Conservation (phyloP, 2,797 vertebrate species). For the Brachymystax lenok region DNA sequence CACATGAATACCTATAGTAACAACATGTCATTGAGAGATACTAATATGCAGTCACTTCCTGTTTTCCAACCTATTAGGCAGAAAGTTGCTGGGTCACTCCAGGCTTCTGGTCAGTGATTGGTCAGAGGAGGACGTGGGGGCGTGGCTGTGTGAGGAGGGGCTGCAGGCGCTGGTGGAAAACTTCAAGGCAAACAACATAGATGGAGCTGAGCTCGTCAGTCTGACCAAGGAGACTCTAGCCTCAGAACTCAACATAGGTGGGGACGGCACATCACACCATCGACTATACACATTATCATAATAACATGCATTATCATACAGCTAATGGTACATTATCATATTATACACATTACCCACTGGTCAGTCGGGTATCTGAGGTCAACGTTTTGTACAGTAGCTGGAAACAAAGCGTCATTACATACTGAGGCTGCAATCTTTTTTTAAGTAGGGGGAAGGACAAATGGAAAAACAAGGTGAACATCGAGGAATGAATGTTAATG, state of each 20-base stretch:
- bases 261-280: conserved; percentile 49
- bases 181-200: conserved; percentile 91
- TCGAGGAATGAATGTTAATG: conserved; percentile 23
- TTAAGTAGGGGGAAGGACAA: neutral
- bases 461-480: conserved; percentile 14
- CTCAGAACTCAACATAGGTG: conserved; percentile 92
- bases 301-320: neutral
- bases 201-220: conserved; percentile 86
- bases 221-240: conserved; percentile 89
- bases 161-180: conserved; percentile 78
- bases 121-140: conserved; percentile 89
- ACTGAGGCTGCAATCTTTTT: neutral
- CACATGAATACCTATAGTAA: neutral
- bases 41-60: conserved; percentile 29
- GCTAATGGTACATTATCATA: neutral
- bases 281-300: neutral
- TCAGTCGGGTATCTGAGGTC: neutral
- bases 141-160: conserved; percentile 85
- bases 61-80: conserved; percentile 67
- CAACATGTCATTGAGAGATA: neutral
- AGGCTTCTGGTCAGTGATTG: conserved; percentile 81
- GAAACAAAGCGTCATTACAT: neutral
- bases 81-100: conserved; percentile 43
- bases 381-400: neutral
- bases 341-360: neutral